Base-by-base conservation (phyloP, 2,113 vertebrate genomes). In the Tinamus guttatus region DNA sequence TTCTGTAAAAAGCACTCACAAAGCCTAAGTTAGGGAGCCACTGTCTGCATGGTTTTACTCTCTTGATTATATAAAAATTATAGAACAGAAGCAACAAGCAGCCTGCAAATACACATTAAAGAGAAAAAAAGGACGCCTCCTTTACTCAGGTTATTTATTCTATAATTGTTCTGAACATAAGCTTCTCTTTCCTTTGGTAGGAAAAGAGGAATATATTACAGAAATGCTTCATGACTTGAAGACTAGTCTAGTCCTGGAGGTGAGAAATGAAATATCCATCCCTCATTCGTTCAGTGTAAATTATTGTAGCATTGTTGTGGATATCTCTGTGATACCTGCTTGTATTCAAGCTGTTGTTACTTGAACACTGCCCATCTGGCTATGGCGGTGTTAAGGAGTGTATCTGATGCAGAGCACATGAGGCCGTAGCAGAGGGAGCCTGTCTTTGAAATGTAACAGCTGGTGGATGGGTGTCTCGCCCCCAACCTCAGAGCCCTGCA, bases 371-470 rank as follows among this genome's bases (percentile, higher is more conserved):
- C 21, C 15, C 14, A 10, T 69, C 38, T 40, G 84, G 47, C 41
- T 4, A 5, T 18, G 86, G 20, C 58, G 65, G 65, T 81, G 85
- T 43, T 28, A 32, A 41, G 77, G 84, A 74, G 1, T 92, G 52
- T 11, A 19, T 65, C 49, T 17, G 12, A 2, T 40, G 49, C 87
- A 80, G 62, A 54, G 65, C 41, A 41, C 60, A n/a, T 22, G 82
- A 78, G 51, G 84, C 28, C 40, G 3, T 71, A 1, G 0, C 64
- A 22, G 58, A 56, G 83, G 73, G 86, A 92, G 83, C 41, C 81
- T 69, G 84, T 67, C 93, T 95, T 94, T 94, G 84, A 89, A 95
- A 94, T 45, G 30, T 41, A 85, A 10, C 84, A 89, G 94, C 94
- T 91, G 96, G 63, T 49, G 32, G 30, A 76, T 12, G 86, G 79